Base-by-base conservation (phyloP, 2,888 invertebrate genomes). In the Entomobrya multifasciata region DNA sequence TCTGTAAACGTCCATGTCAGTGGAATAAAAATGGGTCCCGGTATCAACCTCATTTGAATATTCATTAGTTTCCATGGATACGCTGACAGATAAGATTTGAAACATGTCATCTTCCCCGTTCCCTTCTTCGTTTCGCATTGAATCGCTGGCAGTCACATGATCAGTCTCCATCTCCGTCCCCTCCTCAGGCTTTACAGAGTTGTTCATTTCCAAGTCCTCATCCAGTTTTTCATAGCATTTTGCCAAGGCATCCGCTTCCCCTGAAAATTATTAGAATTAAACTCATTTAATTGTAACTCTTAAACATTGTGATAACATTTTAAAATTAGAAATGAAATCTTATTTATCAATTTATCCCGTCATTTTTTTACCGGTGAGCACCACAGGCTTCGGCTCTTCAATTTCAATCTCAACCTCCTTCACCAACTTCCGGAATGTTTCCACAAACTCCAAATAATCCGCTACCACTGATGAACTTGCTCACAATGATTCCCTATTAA, bases 401-500 rank as follows among this genome's bases (percentile, higher is more conserved):
- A n/a, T n/a, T 15, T 20, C 44, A 4, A 15, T 6, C 70, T n/a
- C n/a, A n/a, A 70, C 70, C 22, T 70, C 44, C 47, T 22, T 70
- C 4, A 70, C 20, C n/a, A 70, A 17, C 11, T 20, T 44, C n/a
- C 70, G 1, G 17, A 70, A 70, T 6, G 47, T 25, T 0, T 41
- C 47, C 44, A 22, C 70, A 70, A 70, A 70, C 22, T 70, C 70
- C 22, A 13, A 6, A 17, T 47, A 70, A 70, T 70, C 70, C 8
- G 41, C 65, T 1, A 62, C 30, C 13, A 62, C n/a, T 2, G 62
- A 62, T 15, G 62, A 62, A 13, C 13, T 62, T n/a, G 27, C 27
- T 15, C 25, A 3, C 11, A 3, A 1, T 1, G 30, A 62, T 1
- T 15, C 13, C 1, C 10, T 17, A 52, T n/a, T 36, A 36, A 36